Base-by-base conservation (phyloP, 2,888 invertebrate species). In the Crepidodera aurea region DNA sequence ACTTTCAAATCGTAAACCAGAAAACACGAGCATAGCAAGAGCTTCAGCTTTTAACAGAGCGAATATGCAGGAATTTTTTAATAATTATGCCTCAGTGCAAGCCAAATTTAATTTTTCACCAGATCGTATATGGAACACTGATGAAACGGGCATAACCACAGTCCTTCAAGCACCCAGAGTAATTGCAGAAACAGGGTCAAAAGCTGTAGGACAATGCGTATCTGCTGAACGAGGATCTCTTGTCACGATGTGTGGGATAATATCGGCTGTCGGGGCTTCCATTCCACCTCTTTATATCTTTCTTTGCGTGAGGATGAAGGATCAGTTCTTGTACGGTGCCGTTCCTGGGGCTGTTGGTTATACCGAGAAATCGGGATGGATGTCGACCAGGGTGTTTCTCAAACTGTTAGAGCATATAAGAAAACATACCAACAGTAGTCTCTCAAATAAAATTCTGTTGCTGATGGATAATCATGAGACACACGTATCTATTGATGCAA, bases 251-350 rank as follows among this genome's bases (percentile, higher is more conserved):
- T 67, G 66, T 51, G 67, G 68, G 37, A 68, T 69, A 40, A 65
- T 74, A 54, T 66, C 67, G 40, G 75, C 72, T 22, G 44, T 56
- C 40, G 74, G 74, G 34, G 68, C 63, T 60, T 25, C 70, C 19
- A 51, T 74, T 44, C 72, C 74, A 22, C 71, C 72, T 32, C 13
- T n/a, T n/a, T 63, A 29, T 73, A 69, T 61, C 64, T 76, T 74
- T 62, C 74, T 72, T 13, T 39, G 69, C 27, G 61, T 72, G 6
- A 62, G 62, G 37, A 64, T 66, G 57, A 48, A 51, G 39, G 66
- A 69, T 57, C 59, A 64, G 32, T 69, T 65, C 59, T 48, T 72
- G 44, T 59, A 67, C 59, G 68, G 68, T 29, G 66, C 66, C 48
- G 69, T 69, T 13, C 40, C 15, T 40, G 54, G 16, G 37, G 42